Evolutionary conservation across 2,113 vertebrate species (phyloP).

Genomic region (Grammomys surdaster): DNA sequence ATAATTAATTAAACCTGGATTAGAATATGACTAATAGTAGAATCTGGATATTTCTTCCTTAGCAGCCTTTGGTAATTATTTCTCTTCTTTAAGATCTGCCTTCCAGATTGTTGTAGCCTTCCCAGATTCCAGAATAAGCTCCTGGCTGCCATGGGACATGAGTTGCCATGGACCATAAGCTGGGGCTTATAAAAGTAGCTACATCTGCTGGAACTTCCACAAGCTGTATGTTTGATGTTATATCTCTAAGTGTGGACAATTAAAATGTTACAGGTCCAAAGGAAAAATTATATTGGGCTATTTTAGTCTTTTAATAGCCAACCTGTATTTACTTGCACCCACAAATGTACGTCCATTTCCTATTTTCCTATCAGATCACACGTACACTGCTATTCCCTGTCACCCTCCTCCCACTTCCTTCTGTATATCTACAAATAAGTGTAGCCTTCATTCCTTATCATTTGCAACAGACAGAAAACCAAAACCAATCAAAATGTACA

Average conservation of each 20-base stretch:
- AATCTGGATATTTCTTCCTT: neutral
- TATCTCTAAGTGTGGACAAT: neutral
- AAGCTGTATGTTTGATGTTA: neutral
- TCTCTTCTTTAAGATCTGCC: neutral
- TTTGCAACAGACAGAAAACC: too few species aligned
- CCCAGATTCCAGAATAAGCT: neutral
- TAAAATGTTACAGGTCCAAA: neutral
- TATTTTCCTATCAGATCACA: too few species aligned
- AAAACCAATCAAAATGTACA: too few species aligned
- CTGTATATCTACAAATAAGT: too few species aligned
- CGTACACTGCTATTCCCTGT: too few species aligned
- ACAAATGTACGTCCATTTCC: too few species aligned
- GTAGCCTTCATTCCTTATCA: too few species aligned
- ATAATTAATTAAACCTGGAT: neutral
- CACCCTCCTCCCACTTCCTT: too few species aligned
- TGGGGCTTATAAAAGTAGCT: neutral
- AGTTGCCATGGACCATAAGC: neutral
- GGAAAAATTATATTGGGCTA: neutral
- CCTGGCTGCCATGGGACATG: neutral
- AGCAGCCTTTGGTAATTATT: neutral
- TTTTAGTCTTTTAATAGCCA: neutral
- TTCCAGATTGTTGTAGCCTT: neutral
- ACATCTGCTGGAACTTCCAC: neutral
- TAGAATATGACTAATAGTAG: neutral
- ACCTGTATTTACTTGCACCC: too few species aligned